Base-by-base conservation (phyloP, 1,140 invertebrate species). In the Cyclina sinensis region DNA sequence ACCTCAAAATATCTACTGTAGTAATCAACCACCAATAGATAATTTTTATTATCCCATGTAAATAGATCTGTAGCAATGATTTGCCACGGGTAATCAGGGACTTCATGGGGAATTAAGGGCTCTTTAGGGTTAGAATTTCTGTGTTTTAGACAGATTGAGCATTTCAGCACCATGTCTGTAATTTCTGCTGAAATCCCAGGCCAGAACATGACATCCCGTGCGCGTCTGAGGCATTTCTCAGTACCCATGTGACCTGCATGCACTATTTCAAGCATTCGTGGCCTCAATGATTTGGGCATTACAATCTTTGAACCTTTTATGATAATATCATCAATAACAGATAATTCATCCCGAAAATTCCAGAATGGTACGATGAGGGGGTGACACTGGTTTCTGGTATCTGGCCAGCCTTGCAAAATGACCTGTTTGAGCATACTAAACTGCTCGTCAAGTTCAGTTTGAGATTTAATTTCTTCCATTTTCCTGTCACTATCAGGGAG, bases 241-340 rank as follows among this genome's bases (percentile, higher is more conserved):
- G 48, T 70, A 59, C 70, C 85, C 21, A 88, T 11, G 51, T 90
- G 89, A 62, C 89, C 74, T 48, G 37, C 27, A 83, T 88, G 85
- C n/a, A 90, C 9, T 51, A 32, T 37, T 54, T 32, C 24, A 4
- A 90, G 54, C n/a, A 84, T 54, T 0, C 1, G 16, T 30, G 30
- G 7, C n/a, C 65, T 62, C 35, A 88, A 18, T 9, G 37, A 7
- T 68, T 37, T 51, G 16, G 76, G 76, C 7, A 70, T 54, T n/a
- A 81, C 65, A 43, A 88, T 21, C 51, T 68, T 81, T 3, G 81
- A 16, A 48, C 59, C 76, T 70, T 88, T 88, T 16, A 81, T 21
- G 12, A 89, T 43, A 18, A 89, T 54, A 21, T 35, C 48, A 27
- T 89, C 51, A 54, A 7, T 39, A 2, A 73, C 24, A 18, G 65